phyloP scores from a whole-genome alignment of 2,797 vertebrate species.

The Sebastes nivosus region DNA sequence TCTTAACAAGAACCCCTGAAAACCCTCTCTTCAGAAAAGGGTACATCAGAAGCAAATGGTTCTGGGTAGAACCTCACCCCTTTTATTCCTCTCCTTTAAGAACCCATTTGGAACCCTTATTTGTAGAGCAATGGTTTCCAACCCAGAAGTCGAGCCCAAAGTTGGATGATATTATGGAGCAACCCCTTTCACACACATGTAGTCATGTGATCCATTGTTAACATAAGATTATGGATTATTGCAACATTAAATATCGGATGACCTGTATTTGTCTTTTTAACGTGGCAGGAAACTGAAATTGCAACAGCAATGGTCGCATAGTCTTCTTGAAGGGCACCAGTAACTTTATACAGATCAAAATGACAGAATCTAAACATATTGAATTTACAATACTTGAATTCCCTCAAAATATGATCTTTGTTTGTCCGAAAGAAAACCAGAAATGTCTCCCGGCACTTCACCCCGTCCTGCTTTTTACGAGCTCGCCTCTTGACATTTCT shows the following conservation, averaged over 20 bases:
- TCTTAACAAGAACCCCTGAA: too few relatives aligned
- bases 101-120: too few relatives aligned
- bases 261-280: background rate
- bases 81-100: too few relatives aligned
- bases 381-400: slow-evolving; percentile 2
- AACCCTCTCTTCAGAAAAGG: too few relatives aligned
- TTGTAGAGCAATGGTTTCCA: too few relatives aligned
- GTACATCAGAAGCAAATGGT: too few relatives aligned
- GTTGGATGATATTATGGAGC: too few relatives aligned
- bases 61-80: too few relatives aligned
- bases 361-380: slow-evolving; percentile 9
- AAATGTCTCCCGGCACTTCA: slow-evolving; percentile 23
- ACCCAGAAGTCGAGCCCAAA: too few relatives aligned
- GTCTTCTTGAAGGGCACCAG: background rate
- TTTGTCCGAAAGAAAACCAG: background rate
- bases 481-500: slow-evolving; percentile 14
- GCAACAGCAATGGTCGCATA: background rate
- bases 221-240: background rate
- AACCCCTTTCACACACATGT: background rate
- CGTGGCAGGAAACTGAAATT: fast-evolving
- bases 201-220: background rate
- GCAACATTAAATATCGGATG: background rate
- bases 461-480: background rate
- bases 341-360: slow-evolving; percentile 11
- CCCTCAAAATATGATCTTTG: slow-evolving; percentile 9